A percentile compares a stretch with the other conserved stretches of the same genome.
Conservation (phyloP, 2,113 vertebrate species). For the Suricata suricatta region DNA sequence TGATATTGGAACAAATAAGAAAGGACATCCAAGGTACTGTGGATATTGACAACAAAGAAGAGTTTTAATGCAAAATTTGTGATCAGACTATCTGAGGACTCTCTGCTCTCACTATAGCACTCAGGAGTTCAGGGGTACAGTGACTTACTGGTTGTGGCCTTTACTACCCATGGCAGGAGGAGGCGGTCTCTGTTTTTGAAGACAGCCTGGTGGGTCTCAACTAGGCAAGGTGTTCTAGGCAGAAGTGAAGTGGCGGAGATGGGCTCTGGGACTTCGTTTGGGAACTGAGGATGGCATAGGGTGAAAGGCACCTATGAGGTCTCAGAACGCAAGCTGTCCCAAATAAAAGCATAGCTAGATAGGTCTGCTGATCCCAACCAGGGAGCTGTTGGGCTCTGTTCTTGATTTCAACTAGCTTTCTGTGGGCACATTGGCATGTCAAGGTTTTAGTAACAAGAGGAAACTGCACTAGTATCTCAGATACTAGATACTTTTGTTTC, state of each 20-base stretch:
- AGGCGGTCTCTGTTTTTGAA: neutral
- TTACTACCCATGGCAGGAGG: neutral
- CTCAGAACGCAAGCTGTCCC: neutral
- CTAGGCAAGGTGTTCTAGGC: accelerated
- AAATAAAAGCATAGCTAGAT: neutral
- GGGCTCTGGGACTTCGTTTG: neutral
- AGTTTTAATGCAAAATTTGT: neutral
- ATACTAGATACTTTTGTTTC: neutral
- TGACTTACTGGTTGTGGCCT: neutral
- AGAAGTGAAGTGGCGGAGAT: neutral
- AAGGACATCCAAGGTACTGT: neutral
- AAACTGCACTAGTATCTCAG: neutral
- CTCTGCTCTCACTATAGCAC: neutral
- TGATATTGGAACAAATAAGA: neutral
- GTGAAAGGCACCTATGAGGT: neutral
- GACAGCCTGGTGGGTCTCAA: neutral
- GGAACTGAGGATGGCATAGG: neutral
- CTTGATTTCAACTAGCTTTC: neutral
- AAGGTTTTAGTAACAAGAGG: neutral
- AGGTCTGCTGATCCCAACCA: neutral
- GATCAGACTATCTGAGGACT: neutral
- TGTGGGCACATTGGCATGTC: neutral
- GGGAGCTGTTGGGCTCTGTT: neutral
- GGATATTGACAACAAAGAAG: neutral
- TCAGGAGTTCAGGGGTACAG: neutral